Base-by-base conservation (phyloP, 2,113 vertebrate species). In the Pterophyllum scalare region DNA sequence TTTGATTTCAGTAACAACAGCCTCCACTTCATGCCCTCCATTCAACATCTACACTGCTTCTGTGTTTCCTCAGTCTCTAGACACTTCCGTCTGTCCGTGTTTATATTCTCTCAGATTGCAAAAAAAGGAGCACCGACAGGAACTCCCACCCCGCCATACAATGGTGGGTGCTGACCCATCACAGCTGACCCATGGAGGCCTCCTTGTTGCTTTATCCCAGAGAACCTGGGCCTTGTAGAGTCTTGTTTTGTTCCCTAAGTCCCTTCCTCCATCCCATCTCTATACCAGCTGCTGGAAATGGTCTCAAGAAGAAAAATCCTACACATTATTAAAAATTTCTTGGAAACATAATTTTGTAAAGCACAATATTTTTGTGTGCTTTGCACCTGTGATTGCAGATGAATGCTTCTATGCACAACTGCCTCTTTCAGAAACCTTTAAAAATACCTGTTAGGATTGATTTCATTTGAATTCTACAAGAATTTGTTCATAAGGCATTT, bases 21-120 rank as follows among this genome's bases (percentile, higher is more conserved):
- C 77, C 59, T 75, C 56, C 72, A 52, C 59, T 43, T 59, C 33
- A 31, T 57, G 12, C 59, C 15, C 79, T 79, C n/a, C 38, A 19
- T 17, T 79, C 80, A 75, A 80, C 78, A 61, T 77, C 57, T 10
- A 31, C 43, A 17, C 75, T 43, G 79, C 81, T 81, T 87, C 88
- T 86, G 89, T 84, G 62, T 85, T 77, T 54, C 38, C 82, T 87
- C 2, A 15, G 78, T 77, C 77, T 77, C 82, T 19, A 81, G 79
- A 88, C 80, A 64, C 85, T 89, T 94, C 88, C 61, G 67, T 79
- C 84, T 54, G 75, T 79, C 81, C 57, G 0, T 93, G 91, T 93
- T 93, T 93, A 80, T 84, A 38, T 87, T 87, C 80, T 92, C 91
- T 92, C 91, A 62, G 89, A 85, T 94, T 88, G 90, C 86, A 84